phyloP scores from a whole-genome alignment of 2,797 vertebrate species.

The Alfaro cultratus region DNA sequence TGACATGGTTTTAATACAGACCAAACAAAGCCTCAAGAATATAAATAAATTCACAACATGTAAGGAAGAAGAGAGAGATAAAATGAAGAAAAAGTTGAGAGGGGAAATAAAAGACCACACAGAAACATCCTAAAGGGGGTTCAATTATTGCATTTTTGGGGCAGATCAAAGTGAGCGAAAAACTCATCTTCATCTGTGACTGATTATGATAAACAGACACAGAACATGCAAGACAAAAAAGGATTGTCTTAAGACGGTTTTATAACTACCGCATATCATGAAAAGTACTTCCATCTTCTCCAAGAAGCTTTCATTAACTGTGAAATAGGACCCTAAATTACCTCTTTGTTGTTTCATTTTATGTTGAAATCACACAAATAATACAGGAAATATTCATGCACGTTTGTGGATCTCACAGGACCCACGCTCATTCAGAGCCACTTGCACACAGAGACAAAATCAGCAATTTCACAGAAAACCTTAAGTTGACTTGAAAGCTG shows the following conservation, averaged over 20 bases:
- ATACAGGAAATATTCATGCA: background rate
- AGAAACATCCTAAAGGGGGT: slow-evolving; percentile 70
- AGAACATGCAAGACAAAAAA: slow-evolving; percentile 11
- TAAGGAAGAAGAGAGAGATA: slow-evolving; percentile 27
- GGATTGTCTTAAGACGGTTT: slow-evolving; percentile 24
- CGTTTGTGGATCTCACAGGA: slow-evolving; percentile 18
- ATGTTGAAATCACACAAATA: slow-evolving; percentile 7
- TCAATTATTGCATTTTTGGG: slow-evolving; percentile 68
- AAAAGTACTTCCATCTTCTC: slow-evolving; percentile 25
- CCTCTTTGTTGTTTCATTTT: background rate
- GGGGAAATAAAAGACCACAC: slow-evolving; percentile 58
- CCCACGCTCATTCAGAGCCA: slow-evolving; percentile 6
- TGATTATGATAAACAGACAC: slow-evolving; percentile 66
- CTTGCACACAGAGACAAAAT: slow-evolving; percentile 33
- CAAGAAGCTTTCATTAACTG: slow-evolving; percentile 21
- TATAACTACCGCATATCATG: slow-evolving; percentile 17
- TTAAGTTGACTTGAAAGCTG: slow-evolving; percentile 43
- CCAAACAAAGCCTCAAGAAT: slow-evolving; percentile 42
- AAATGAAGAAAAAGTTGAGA: slow-evolving; percentile 38
- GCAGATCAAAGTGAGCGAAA: slow-evolving; percentile 60
- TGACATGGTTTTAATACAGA: slow-evolving; percentile 34
- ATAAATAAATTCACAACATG: slow-evolving; percentile 55
- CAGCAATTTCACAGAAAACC: slow-evolving; percentile 19
- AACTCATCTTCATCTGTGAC: slow-evolving; percentile 72
- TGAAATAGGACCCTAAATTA: slow-evolving; percentile 20